Base-by-base conservation (phyloP, 2,888 invertebrate genomes). In the Carcina quercana region DNA sequence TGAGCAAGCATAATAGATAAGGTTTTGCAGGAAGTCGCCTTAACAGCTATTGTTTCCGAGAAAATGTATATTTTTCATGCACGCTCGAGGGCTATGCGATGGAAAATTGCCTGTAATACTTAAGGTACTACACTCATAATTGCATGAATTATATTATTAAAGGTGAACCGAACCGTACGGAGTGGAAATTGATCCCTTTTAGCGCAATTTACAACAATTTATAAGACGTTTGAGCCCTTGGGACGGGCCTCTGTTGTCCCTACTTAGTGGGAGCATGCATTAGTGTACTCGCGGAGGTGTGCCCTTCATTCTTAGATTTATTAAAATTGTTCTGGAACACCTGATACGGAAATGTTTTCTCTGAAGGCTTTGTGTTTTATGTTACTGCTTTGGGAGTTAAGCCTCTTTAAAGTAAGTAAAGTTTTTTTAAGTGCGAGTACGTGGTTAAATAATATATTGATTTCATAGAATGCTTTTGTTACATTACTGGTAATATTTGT, bases 21-120 rank as follows among this genome's bases (percentile, higher is more conserved):
- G 66, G 60, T 50, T 63, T 60, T 59, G 61, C 61, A 69, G 66
- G 61, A 68, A 73, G 67, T 68, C 59, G 56, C 60, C 50, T 59
- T 69, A 69, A 75, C 59, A 51, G 68, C 72, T 69, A 69, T 75
- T 74, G 75, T 76, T 78, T 67, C 62, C 47, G 50, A 68, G 69
- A 62, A 73, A 71, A 69, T 66, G 59, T 64, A 56, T 54, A 72
- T 72, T 73, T 73, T 73, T 73, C 69, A 72, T 68, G 54, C 42
- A 42, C 44, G 45, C 50, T 48, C 37, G 20, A 42, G 45, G 41
- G 47, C 42, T 45, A 47, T 58, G 58, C 56, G 50, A 52, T 42
- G 62, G 60, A 74, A 78, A 70, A 73, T 71, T 69, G 59, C 59
- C 60, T 60, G 56, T 75, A 64, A 54, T 42, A 38, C 45, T 43